Percentiles rank a stretch among this genome's conserved stretches.
Conservation (phyloP, 2,888 invertebrate species). For the Ichneumoninae sp. region DNA sequence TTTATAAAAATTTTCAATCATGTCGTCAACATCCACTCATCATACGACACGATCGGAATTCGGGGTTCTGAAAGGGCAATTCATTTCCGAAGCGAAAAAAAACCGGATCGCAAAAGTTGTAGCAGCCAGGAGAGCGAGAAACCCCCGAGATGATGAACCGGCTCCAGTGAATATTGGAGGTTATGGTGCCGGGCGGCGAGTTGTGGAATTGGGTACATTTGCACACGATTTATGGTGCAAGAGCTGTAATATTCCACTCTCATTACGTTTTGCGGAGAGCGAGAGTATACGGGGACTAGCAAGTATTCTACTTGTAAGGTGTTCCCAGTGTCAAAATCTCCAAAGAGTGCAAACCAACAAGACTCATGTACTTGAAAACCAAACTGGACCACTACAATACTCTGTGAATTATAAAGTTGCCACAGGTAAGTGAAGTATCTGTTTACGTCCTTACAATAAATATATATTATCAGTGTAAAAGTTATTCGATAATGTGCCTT, state of each 20-base stretch:
- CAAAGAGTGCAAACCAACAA: constrained; percentile 2
- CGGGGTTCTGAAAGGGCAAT: too few relatives aligned
- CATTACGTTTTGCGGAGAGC: constrained; percentile 24
- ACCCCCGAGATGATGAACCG: too few relatives aligned
- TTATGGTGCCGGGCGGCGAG: constrained; percentile 24
- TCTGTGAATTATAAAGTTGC: constrained; percentile 16
- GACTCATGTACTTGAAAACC: not conserved
- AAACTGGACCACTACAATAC: not conserved
- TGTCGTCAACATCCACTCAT: too few relatives aligned
- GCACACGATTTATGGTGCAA: constrained; percentile 49
- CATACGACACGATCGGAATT: too few relatives aligned
- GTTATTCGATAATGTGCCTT: not conserved
- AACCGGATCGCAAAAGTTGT: too few relatives aligned
- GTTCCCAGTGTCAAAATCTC: constrained; percentile 1
- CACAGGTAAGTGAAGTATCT: not conserved
- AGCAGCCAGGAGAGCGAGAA: too few relatives aligned
- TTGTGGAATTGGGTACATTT: constrained; percentile 40
- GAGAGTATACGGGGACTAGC: constrained; percentile 37
- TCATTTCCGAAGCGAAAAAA: too few relatives aligned
- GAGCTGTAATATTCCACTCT: constrained; percentile 38
- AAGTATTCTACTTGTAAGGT: constrained; percentile 22
- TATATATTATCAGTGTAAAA: not conserved
- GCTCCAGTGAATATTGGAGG: too few relatives aligned
- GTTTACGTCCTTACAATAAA: not conserved
- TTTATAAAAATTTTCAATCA: too few relatives aligned